Percentiles rank a stretch among this genome's conserved stretches.
These are phyloP conservation scores for Polia nebulosa DNA, from an alignment of 2,888 invertebrate genomes.

Conservation along the genomic window DNA sequence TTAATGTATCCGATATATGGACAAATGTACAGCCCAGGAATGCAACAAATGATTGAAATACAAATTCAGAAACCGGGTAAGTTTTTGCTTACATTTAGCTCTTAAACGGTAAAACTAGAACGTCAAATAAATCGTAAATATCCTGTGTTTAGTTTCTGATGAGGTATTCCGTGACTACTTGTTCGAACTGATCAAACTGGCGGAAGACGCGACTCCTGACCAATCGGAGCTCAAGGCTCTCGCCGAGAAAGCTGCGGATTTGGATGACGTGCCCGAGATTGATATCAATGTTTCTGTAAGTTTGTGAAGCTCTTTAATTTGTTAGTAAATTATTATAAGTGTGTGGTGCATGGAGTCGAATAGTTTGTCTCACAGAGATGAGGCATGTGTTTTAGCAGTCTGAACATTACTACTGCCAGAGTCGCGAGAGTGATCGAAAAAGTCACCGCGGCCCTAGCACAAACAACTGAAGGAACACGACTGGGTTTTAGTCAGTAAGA, in stretches of 20 bases:
- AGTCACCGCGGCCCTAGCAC: no score
- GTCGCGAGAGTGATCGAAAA: no score
- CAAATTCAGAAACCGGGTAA: slow-evolving; percentile 56
- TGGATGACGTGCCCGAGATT: slow-evolving; percentile 88
- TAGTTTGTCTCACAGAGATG: background rate
- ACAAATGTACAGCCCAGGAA: slow-evolving; percentile 50
- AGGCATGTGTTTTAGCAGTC: background rate
- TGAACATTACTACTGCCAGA: no score
- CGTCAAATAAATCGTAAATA: background rate
- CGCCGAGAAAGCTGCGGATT: slow-evolving; percentile 92
- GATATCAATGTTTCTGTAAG: slow-evolving; percentile 82
- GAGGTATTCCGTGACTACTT: slow-evolving; percentile 91
- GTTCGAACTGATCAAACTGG: slow-evolving; percentile 91
- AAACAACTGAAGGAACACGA: no score
- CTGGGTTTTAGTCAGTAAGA: no score
- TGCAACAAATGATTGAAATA: slow-evolving; percentile 62
- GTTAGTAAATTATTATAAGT: background rate
- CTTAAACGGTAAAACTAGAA: no score
- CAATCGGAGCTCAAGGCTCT: slow-evolving; percentile 89
- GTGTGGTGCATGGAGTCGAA: background rate
- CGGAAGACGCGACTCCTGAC: slow-evolving; percentile 83
- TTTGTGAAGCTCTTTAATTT: slow-evolving; percentile 27
- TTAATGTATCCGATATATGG: slow-evolving; percentile 50
- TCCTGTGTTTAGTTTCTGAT: slow-evolving; percentile 61
- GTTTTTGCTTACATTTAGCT: background rate